phyloP scores from a whole-genome alignment of 2,797 vertebrate genomes.

The Sebastes cheni region DNA sequence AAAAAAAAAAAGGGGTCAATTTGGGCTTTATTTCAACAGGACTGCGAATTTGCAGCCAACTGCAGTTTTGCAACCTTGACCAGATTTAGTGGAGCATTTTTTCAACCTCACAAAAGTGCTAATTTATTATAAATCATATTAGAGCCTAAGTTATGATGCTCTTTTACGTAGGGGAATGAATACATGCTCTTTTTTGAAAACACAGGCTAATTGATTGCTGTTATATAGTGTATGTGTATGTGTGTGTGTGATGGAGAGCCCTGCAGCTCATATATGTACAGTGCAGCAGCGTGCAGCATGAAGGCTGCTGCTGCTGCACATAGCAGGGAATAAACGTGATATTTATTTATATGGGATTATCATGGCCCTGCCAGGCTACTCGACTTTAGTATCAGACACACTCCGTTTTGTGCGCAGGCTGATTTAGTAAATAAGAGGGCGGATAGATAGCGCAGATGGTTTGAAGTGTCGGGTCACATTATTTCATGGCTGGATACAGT shows the following conservation, averaged over 20 bases:
- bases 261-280: conserved; percentile 11
- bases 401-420: conserved; percentile 88
- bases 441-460: conserved; percentile 99
- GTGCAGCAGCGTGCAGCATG: not conserved
- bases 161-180: conserved; percentile 17
- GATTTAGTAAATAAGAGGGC: conserved; percentile 96
- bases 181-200: conserved; percentile 35
- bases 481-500: conserved; percentile 95
- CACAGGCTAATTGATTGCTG: conserved; percentile 17
- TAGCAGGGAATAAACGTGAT: conserved; percentile 26
- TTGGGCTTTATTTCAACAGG: conserved; percentile 21
- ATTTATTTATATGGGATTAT: conserved; percentile 65
- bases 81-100: conserved; percentile 14
- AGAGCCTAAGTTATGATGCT: conserved; percentile 4
- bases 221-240: not conserved
- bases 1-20: not conserved
- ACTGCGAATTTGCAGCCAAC: conserved; percentile 6
- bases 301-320: conserved; percentile 24
- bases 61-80: conserved; percentile 15
- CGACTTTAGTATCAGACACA: conserved; percentile 95
- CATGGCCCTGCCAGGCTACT: conserved; percentile 77
- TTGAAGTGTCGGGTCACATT: conserved; percentile 99
- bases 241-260: not conserved
- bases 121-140: conserved; percentile 26
- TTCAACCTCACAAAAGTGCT: conserved; percentile 10